Conservation (phyloP, 2,113 vertebrate species). For the Plecotus auritus region DNA sequence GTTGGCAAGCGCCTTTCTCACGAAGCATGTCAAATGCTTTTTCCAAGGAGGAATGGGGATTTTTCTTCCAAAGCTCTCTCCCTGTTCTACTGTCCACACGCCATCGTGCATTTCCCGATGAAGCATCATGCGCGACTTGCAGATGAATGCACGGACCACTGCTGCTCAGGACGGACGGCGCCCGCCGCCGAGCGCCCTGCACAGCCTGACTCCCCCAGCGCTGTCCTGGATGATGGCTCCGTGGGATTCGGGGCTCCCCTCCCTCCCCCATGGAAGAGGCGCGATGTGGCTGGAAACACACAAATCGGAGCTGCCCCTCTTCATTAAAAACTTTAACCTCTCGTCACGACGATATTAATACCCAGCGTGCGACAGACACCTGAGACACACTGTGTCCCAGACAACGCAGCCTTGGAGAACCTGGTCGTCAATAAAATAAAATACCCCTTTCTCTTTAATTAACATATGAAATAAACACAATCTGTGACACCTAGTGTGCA, state of each 20-base stretch:
- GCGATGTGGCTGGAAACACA: conserved; percentile 69
- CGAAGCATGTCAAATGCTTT: background rate
- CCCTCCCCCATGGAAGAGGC: conserved; percentile 29
- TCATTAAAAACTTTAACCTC: conserved; percentile 79
- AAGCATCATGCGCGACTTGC: background rate
- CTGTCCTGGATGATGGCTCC: conserved; percentile 55
- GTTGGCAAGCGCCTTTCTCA: background rate
- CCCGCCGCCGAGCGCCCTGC: background rate
- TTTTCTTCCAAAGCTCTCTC: background rate
- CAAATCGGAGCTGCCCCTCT: conserved; percentile 71
- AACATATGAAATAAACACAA: conserved; percentile 93
- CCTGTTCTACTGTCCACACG: background rate
- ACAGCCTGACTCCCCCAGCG: conserved; percentile 9
- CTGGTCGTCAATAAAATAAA: conserved; percentile 86
- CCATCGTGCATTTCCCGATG: background rate
- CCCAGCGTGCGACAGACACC: conserved; percentile 76
- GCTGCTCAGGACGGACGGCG: background rate
- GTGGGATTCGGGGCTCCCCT: background rate
- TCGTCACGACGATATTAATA: conserved; percentile 80
- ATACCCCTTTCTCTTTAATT: conserved; percentile 90
- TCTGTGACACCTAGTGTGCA: conserved; percentile 90
- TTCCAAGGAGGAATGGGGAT: background rate
- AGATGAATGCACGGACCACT: background rate
- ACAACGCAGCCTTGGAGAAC: conserved; percentile 81
- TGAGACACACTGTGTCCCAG: conserved; percentile 80